Evolutionary conservation across 2,797 vertebrate species (phyloP).

Genomic region (Pantherophis vulpinus): DNA sequence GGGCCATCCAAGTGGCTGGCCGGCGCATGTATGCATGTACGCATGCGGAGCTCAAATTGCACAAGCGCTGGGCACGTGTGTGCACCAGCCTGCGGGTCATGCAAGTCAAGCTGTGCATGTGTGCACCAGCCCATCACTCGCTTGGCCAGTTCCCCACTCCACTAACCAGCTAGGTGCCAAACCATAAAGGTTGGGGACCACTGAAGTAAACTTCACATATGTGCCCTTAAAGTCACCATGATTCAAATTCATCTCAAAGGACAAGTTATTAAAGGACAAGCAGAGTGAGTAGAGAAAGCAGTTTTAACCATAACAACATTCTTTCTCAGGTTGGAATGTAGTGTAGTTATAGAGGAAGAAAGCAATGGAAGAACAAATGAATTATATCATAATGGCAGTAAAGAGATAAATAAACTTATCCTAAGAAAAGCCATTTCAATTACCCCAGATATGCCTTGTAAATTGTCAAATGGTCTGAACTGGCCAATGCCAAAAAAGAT

Average conservation of each 20-base stretch:
- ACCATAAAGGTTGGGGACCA: background rate
- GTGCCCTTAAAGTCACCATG: background rate
- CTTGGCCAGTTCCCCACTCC: background rate
- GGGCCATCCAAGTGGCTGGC: too few relatives aligned
- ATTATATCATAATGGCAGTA: background rate
- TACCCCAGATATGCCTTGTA: constrained; percentile 93
- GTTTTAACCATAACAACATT: background rate
- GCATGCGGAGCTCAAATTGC: too few relatives aligned
- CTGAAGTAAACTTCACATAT: background rate
- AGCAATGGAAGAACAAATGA: background rate
- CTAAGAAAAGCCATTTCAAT: constrained; percentile 15
- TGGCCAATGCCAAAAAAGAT: constrained; percentile 81
- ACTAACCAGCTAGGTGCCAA: background rate
- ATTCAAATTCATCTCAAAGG: background rate
- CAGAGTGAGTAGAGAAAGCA: background rate
- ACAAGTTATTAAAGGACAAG: background rate
- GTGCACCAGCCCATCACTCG: background rate
- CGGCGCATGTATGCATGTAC: too few relatives aligned
- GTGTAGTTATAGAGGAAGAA: background rate
- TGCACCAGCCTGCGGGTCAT: background rate
- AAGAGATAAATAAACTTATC: background rate
- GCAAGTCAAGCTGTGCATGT: background rate
- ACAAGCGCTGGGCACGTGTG: too few relatives aligned
- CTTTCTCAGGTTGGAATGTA: background rate
- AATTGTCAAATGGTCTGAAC: constrained; percentile 94